Evolutionary conservation across 2,113 vertebrate genomes (phyloP), one percentile per base, ranked within the genome.

Genomic region (Austrofundulus limnaeus): DNA sequence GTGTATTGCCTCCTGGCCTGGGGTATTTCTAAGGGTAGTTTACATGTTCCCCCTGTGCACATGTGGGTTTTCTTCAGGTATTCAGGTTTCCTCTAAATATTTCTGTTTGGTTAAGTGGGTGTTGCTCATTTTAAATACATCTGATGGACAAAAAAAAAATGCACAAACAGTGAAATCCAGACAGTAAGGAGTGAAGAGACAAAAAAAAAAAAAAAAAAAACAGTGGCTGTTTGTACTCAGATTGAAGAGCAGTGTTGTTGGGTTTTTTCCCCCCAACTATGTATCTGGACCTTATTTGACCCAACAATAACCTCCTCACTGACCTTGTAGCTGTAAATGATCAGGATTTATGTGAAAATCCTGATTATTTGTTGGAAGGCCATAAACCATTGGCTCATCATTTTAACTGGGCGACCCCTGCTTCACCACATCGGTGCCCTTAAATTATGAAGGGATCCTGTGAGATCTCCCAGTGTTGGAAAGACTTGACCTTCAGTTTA

Each of bases 301-400:
- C 72, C 71, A 62, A 57, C 19, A 23, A 61, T 51, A 46, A 63
- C 70, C 67, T 61, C 42, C 72, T 90, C n/a, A n/a, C n/a, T n/a
- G n/a, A n/a, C n/a, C n/a, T n/a, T n/a, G n/a, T n/a, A n/a, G n/a
- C n/a, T n/a, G n/a, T n/a, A 90, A 90, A 91, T 92, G 65, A 85
- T 80, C 83, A 68, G 85, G 86, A 89, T 92, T 90, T 84, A 88
- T 72, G 86, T 90, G 80, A 83, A 86, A 88, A 89, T 82, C 80
- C 87, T 85, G 67, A 82, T 78, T 70, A 72, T 87, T 89, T 89
- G 85, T 85, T 85, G 80, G 67, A 80, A 63, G 58, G 53, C 70
- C 52, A 52, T 82, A 84, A 85, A 83, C 90, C 83, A 80, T 12
- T 48, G 41, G 68, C 11, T 46, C n/a, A 53, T 85, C 77, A 83